phyloP scores from a whole-genome alignment of 92 coral and sea anemone genomes.

The Meandrina meandrites region DNA sequence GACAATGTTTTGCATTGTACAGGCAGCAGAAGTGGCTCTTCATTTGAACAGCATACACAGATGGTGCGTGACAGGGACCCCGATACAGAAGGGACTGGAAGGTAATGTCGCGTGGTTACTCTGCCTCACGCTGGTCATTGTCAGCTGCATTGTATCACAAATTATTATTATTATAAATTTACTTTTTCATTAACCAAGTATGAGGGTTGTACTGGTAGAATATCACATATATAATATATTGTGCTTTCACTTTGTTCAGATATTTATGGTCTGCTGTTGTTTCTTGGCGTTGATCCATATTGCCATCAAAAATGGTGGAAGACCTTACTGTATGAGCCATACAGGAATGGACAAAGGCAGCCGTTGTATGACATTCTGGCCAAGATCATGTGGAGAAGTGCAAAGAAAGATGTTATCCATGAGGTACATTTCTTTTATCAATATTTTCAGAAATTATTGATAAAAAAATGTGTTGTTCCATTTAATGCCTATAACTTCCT shows the following conservation, averaged over 20 bases:
- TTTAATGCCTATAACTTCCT: no score
- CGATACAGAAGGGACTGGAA: constrained; percentile 90
- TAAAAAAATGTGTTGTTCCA: no score
- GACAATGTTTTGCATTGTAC: background rate
- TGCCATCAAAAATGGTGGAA: constrained; percentile 93
- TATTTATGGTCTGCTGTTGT: constrained; percentile 87
- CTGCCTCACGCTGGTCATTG: background rate
- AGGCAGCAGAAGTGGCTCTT: constrained; percentile 98
- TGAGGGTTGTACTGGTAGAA: no score
- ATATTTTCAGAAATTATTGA: no score
- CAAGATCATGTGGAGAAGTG: constrained; percentile 88
- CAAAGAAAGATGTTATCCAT: constrained; percentile 86
- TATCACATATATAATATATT: no score
- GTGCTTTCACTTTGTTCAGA: constrained; percentile 49
- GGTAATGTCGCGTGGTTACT: constrained; percentile 44
- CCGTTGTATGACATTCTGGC: constrained; percentile 76
- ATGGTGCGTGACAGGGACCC: constrained; percentile 99
- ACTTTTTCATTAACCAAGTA: no score
- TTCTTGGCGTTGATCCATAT: constrained; percentile 94
- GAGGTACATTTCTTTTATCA: constrained; percentile 82
- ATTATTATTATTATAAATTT: no score
- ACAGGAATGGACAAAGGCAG: constrained; percentile 65
- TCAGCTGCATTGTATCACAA: no score
- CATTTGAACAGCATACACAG: constrained; percentile 75
- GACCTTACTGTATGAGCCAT: constrained; percentile 83